Evolutionary conservation across 2,113 vertebrate species (phyloP), one percentile per base, ranked within the genome.

Genomic region (Bubo blakistoni): DNA sequence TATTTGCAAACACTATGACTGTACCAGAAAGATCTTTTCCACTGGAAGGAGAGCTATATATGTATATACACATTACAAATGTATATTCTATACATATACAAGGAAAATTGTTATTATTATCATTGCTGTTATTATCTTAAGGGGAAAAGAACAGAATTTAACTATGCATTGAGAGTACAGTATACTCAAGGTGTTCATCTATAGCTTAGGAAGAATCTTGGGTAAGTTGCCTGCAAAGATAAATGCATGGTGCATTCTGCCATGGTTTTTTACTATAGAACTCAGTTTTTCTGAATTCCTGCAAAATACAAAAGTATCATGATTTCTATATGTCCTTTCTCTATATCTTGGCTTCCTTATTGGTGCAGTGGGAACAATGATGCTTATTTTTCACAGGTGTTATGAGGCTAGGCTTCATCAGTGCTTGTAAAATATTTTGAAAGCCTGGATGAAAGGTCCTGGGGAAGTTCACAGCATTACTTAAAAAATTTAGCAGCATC

Each of bases 341-440:
- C 32, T 78, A 2, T 58, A 72, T 69, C 29, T 65, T 78, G 55
- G 38, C 38, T 67, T 84, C 51, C 27, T 59, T 71, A 65, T 15
- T 89, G 49, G 49, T 91, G 73, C 47, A 76, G 62, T 80, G 83
- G 77, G 88, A 92, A 77, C 57, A 86, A 14, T 0, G 5, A 61
- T 58, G n/a, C 54, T 90, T 95, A 55, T 86, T 95, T 96, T 91
- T 91, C 70, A 86, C 62, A 80, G 62, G 62, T 92, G 46, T 88
- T 91, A 80, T 13, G 19, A 91, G 32, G 46, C 36, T 94, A 94
- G 95, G 87, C 34, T 93, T 77, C 62, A 80, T n/a, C 1, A 25
- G 27, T 63, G 38, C 71, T 92, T 87, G 51, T 62, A 91, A 94
- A 95, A 91, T 85, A 94, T 90, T 91, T 92, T 91, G 78, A 55